Evolutionary conservation across 1,140 invertebrate genomes (phyloP).

Genomic region (Drosophila mayri): DNA sequence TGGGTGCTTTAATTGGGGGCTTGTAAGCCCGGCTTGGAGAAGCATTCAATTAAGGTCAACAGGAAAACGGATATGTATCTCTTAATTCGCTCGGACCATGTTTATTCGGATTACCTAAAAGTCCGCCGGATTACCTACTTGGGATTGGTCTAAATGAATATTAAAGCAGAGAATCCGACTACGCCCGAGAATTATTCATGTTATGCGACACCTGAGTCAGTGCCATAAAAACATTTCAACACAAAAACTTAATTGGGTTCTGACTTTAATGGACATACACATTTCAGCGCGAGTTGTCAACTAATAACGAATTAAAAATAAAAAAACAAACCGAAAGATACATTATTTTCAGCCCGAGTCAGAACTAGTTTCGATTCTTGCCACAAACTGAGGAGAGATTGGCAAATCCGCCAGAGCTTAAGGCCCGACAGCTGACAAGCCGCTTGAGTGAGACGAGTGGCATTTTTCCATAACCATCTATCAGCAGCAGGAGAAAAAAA

Average conservation of each 20-base stretch:
- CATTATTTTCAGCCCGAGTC: slow-evolving; percentile 17
- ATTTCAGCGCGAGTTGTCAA: slow-evolving; percentile 49
- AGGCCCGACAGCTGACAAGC: slow-evolving; percentile 57
- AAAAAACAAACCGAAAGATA: slow-evolving; percentile 4
- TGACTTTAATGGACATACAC: slow-evolving; percentile 67
- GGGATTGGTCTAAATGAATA: slow-evolving; percentile 52
- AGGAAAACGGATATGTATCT: slow-evolving; percentile 53
- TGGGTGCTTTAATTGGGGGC: slow-evolving; percentile 41
- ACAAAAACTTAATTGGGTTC: slow-evolving; percentile 67
- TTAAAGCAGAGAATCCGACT: slow-evolving; percentile 28
- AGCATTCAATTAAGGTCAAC: slow-evolving; percentile 37
- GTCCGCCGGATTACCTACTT: slow-evolving; percentile 38
- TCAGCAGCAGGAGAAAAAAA: slow-evolving; percentile 19
- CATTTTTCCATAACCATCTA: slow-evolving; percentile 59
- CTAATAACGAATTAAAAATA: slow-evolving; percentile 33
- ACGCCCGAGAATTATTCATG: slow-evolving; percentile 69
- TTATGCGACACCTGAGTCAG: slow-evolving; percentile 64
- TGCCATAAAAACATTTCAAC: slow-evolving; percentile 55
- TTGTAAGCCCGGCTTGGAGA: slow-evolving; percentile 20
- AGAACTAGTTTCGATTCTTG: slow-evolving; percentile 54
- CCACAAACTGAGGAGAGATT: slow-evolving; percentile 39
- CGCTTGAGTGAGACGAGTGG: slow-evolving; percentile 49
- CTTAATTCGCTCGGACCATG: slow-evolving; percentile 22
- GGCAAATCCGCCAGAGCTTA: slow-evolving; percentile 49
- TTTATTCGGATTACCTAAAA: slow-evolving; percentile 20